These are phyloP conservation scores for Xiphias gladius DNA, from an alignment of 2,113 vertebrate species.

Conservation along the genomic window DNA sequence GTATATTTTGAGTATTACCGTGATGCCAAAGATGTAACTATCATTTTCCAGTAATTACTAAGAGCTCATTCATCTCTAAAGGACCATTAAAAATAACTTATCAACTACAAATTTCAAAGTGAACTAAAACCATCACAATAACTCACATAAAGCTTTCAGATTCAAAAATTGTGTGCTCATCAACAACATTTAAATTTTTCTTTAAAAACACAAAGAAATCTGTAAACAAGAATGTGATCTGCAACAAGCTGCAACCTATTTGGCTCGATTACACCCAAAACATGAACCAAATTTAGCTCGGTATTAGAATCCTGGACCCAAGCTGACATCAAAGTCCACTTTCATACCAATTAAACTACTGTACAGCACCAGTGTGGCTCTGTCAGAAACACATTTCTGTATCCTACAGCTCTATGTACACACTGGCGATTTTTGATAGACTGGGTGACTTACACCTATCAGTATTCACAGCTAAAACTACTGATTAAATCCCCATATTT, in stretches of 20 bases:
- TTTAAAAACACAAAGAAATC: neutral
- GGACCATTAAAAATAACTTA: neutral
- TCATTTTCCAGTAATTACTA: neutral
- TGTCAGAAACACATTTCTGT: neutral
- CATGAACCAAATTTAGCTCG: neutral
- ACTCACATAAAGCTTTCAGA: neutral
- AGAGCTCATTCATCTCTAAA: neutral
- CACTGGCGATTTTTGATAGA: neutral
- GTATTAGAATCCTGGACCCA: neutral
- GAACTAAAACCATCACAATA: neutral
- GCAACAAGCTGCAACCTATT: neutral
- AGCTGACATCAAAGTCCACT: slow-evolving; percentile 7
- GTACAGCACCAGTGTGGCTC: neutral
- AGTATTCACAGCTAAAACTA: neutral
- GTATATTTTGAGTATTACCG: neutral
- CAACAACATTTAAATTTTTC: neutral
- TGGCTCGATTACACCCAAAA: neutral
- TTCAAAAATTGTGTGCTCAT: neutral
- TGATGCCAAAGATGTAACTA: neutral
- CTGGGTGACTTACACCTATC: neutral
- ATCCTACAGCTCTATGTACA: neutral
- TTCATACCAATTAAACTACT: neutral
- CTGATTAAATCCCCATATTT: neutral
- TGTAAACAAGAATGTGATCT: neutral
- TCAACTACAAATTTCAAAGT: neutral